Evolutionary conservation across 1,140 invertebrate species (phyloP).

Genomic region (Geopemphigus sp.): DNA sequence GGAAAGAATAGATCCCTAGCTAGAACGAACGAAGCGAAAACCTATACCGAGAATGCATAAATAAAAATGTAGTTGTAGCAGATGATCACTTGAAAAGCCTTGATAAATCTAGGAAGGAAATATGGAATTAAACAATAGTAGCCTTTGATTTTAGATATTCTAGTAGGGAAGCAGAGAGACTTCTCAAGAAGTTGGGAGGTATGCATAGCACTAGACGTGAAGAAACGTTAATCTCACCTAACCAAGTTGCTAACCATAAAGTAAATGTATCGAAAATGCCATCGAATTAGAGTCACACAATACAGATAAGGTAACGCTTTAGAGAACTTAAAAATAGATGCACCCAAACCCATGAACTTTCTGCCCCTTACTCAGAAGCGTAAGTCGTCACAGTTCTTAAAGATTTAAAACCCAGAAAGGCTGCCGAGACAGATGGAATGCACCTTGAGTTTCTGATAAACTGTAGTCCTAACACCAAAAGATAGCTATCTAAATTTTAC

Average conservation of each 20-base stretch:
- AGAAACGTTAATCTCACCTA: constrained; percentile 18
- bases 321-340: constrained; percentile 4
- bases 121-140: constrained; percentile 15
- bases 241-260: constrained; percentile 40
- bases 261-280: constrained; percentile 1
- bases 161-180: constrained; percentile 18
- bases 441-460: constrained; percentile 20
- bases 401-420: constrained; percentile 26
- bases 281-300: constrained; percentile 5
- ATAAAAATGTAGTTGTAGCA: neutral
- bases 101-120: constrained; percentile 6
- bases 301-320: neutral
- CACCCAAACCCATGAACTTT: constrained; percentile 21
- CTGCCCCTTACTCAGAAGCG: neutral
- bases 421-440: constrained; percentile 33
- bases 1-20: constrained; percentile 15
- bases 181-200: constrained; percentile 2
- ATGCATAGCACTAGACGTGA: neutral
- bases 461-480: too few species aligned
- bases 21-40: neutral
- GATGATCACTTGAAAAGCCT: neutral
- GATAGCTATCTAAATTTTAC: too few species aligned
- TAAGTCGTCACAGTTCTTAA: too few species aligned
- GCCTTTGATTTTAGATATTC: too few species aligned
- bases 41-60: neutral